Base-by-base conservation (phyloP, 2,797 vertebrate species). In the Channa striata region DNA sequence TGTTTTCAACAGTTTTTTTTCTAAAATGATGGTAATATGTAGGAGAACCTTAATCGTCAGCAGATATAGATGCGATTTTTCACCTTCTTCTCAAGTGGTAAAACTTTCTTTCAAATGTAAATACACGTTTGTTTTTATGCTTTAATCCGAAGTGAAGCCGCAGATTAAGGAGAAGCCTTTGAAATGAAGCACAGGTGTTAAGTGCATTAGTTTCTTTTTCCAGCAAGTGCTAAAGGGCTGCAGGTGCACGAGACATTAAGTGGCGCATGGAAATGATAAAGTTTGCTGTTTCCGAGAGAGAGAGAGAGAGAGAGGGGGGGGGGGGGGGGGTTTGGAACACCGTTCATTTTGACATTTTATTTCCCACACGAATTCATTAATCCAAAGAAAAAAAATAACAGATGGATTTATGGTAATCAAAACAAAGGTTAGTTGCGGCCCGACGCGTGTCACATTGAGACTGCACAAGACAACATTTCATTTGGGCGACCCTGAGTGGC, bases 401-500 rank as follows among this genome's bases (percentile, higher is more conserved):
- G 64, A 75, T 16, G 16, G 51, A 52, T 71, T 50, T 37, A 46
- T 52, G 34, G 48, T 53, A 40, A 65, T 42, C 62, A 68, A 69
- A 61, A 74, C 68, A 66, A 75, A 49, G 74, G 51, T 73, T 65
- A 42, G 47, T 21, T 23, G 36, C 65, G 44, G 63, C 49, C 42
- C 57, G 34, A 36, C 47, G 66, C 46, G 59, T 69, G 65, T 78
- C 72, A 58, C 65, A 77, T 47, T 81, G 37, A 68, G 48, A 48
- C 54, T 21, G 53, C 61, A 60, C 14, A 52, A 66, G 40, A 52
- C 68, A 54, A 52, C 71, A 53, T 81, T 85, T 85, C 25, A 69
- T 82, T 76, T 53, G 49, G 16, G 65, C 68, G 50, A 53, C 63
- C 21, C 66, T 0, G 47, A 72, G 70, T 33, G 71, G 84, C 85